phyloP scores from a whole-genome alignment of 2,888 invertebrate genomes.

The Brachyptera putata region DNA sequence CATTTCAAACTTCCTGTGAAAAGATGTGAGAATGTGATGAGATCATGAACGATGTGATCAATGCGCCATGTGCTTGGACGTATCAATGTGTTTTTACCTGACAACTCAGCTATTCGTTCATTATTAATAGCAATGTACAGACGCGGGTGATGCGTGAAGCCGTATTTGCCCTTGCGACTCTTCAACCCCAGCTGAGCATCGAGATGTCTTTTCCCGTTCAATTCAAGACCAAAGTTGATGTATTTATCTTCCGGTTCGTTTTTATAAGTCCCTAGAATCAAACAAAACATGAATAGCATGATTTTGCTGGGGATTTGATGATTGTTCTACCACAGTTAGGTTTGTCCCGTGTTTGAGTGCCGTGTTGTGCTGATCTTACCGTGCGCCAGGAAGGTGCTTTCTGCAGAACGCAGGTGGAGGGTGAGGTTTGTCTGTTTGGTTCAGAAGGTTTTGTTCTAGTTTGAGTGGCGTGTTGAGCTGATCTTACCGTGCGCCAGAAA shows the following conservation, averaged over 20 bases:
- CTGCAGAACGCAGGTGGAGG: constrained; percentile 62
- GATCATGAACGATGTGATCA: constrained; percentile 13
- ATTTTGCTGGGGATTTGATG: too few species aligned
- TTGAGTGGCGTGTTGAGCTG: too few species aligned
- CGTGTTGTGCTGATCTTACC: constrained; percentile 47
- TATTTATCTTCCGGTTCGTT: constrained; percentile 64
- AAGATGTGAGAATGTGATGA: constrained; percentile 35
- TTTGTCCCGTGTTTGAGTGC: background rate
- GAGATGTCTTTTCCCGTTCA: constrained; percentile 67
- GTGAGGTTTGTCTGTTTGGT: constrained; percentile 52
- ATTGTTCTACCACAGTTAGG: too few species aligned
- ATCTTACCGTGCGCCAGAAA: constrained; percentile 58
- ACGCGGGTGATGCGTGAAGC: constrained; percentile 65
- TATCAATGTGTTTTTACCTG: constrained; percentile 51
- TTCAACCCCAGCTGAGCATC: constrained; percentile 60
- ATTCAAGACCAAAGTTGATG: constrained; percentile 64
- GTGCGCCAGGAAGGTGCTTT: constrained; percentile 62
- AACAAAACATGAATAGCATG: too few species aligned
- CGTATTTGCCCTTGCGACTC: constrained; percentile 57
- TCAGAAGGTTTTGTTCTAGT: background rate
- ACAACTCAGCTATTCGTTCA: constrained; percentile 64
- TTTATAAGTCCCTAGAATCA: constrained; percentile 55
- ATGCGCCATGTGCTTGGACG: too few species aligned
- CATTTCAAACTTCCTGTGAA: constrained; percentile 58
- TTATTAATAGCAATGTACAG: constrained; percentile 69